phyloP scores from a whole-genome alignment of 2,888 invertebrate species.

The Meandrusa payeni region DNA sequence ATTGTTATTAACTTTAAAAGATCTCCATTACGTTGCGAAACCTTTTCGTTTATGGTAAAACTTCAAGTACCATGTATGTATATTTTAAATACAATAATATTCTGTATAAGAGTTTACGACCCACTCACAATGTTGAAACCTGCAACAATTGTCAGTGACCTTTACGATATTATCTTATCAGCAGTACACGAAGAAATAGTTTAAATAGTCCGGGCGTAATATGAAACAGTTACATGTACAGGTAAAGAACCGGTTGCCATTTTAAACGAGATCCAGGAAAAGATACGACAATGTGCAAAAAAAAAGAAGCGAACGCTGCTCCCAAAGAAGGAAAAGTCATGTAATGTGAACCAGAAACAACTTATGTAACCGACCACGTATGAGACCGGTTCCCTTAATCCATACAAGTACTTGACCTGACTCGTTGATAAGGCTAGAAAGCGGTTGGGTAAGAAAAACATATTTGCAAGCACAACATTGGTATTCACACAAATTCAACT shows the following conservation, averaged over 20 bases:
- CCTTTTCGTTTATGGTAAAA: too few relatives aligned
- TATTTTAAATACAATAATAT: too few relatives aligned
- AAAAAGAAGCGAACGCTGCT: slow-evolving; percentile 6
- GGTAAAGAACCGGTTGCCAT: slow-evolving; percentile 6
- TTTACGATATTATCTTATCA: slow-evolving; percentile 12
- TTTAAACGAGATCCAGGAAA: slow-evolving; percentile 17
- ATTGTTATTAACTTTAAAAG: too few relatives aligned
- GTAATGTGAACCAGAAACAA: slow-evolving; percentile 24
- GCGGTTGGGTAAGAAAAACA: slow-evolving; percentile 10
- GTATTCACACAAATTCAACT: too few relatives aligned
- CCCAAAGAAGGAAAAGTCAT: slow-evolving; percentile 25
- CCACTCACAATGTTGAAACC: slow-evolving; percentile 14
- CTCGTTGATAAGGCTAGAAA: slow-evolving; percentile 23
- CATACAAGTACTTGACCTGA: slow-evolving; percentile 25
- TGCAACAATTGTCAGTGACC: slow-evolving; percentile 15
- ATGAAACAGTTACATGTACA: not conserved
- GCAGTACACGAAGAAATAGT: slow-evolving; percentile 11
- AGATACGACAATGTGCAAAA: slow-evolving; percentile 10
- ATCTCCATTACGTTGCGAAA: too few relatives aligned
- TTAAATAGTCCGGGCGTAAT: slow-evolving; percentile 11
- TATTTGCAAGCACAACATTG: too few relatives aligned
- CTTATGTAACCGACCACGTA: slow-evolving; percentile 20
- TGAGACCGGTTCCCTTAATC: slow-evolving; percentile 20
- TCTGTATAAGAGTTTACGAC: slow-evolving; percentile 9
- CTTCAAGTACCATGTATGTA: too few relatives aligned